Evolutionary conservation across 2,797 vertebrate species (phyloP).

Genomic region (Sebastolobus altivelis): DNA sequence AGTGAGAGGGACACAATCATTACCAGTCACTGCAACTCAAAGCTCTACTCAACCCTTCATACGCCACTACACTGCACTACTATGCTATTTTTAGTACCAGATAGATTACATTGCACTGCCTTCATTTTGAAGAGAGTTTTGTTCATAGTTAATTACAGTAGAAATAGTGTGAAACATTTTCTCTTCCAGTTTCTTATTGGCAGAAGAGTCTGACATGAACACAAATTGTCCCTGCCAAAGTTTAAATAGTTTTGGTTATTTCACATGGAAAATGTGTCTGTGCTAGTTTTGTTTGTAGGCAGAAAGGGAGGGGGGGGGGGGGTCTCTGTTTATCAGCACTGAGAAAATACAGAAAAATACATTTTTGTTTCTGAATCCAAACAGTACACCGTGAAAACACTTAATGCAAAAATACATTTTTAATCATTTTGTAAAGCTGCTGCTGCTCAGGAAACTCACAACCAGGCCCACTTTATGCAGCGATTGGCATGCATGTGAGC

Average conservation of each 20-base stretch:
- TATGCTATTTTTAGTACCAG: background rate
- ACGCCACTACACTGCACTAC: background rate
- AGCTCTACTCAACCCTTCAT: background rate
- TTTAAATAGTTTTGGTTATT: background rate
- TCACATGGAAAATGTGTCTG: background rate
- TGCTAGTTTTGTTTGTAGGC: background rate
- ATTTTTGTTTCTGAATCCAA: background rate
- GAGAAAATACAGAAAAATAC: background rate
- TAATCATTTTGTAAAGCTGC: background rate
- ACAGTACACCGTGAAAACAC: background rate
- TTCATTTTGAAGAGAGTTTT: background rate
- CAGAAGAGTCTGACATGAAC: background rate
- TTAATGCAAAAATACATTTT: background rate
- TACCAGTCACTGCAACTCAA: background rate
- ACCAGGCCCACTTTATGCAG: background rate
- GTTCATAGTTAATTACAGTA: background rate
- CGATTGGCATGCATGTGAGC: background rate
- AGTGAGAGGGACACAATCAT: conserved; percentile 7
- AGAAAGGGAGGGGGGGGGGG: background rate
- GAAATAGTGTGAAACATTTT: background rate
- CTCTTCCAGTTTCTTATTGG: background rate
- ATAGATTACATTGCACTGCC: background rate
- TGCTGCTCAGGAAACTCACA: background rate
- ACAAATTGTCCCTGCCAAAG: background rate
- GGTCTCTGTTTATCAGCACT: too few relatives aligned